These are phyloP conservation scores for Nysson spinosus DNA, from an alignment of 2,888 invertebrate species.

Conservation along the genomic window DNA sequence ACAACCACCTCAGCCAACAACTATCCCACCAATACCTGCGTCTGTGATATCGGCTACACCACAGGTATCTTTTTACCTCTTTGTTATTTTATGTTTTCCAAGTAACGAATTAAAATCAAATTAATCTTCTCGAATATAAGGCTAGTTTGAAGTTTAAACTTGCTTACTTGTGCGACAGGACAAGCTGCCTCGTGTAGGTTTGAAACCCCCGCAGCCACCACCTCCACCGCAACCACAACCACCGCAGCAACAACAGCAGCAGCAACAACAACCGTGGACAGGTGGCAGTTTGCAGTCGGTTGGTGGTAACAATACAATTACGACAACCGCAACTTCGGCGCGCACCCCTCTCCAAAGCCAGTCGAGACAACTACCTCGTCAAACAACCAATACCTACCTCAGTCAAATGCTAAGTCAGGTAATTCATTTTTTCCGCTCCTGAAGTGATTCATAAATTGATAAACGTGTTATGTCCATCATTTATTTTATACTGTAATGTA, in stretches of 20 bases:
- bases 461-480: background rate
- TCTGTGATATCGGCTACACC: conserved; percentile 84
- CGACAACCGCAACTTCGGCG: conserved; percentile 70
- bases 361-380: conserved; percentile 76
- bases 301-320: conserved; percentile 68
- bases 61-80: conserved; percentile 74
- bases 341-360: conserved; percentile 74
- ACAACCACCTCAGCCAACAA: conserved; percentile 83
- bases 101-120: too few relatives aligned
- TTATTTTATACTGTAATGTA: background rate
- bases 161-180: conserved; percentile 74
- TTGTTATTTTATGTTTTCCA: background rate
- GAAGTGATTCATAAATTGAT: background rate
- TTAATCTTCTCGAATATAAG: too few relatives aligned
- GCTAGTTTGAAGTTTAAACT: too few relatives aligned
- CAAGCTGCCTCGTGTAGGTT: conserved; percentile 79
- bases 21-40: conserved; percentile 82
- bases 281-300: conserved; percentile 70
- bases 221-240: conserved; percentile 72
- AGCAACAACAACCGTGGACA: conserved; percentile 68
- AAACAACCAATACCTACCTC: conserved; percentile 76
- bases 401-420: conserved; percentile 75
- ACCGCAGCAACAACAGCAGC: conserved; percentile 57
- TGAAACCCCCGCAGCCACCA: conserved; percentile 77
- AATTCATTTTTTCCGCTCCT: conserved; percentile 28